Evolutionary conservation across 2,888 invertebrate genomes (phyloP).

Genomic region (Ferdinandea cuprea): DNA sequence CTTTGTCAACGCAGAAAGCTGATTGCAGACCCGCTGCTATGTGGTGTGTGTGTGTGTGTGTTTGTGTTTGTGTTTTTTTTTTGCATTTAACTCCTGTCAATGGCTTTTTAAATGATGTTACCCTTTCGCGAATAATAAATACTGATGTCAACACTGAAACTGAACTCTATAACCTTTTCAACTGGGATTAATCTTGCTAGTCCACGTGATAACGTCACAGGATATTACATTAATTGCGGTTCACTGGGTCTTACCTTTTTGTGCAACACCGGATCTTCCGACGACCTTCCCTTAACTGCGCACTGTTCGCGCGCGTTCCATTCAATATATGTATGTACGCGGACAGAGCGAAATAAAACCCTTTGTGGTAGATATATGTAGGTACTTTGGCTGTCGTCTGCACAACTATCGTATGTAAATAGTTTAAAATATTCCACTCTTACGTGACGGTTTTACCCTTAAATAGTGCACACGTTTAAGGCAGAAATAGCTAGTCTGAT

Average conservation of each 20-base stretch:
- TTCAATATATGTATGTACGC: too few species aligned
- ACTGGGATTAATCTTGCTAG: conserved; percentile 11
- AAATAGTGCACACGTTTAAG: not conserved
- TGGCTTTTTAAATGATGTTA: not conserved
- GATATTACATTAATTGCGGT: conserved; percentile 27
- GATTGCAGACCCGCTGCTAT: too few species aligned
- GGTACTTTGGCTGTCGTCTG: not conserved
- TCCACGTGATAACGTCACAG: conserved; percentile 40
- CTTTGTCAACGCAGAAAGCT: too few species aligned
- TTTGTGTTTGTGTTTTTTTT: too few species aligned
- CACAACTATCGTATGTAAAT: conserved; percentile 5
- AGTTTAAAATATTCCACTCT: conserved; percentile 33
- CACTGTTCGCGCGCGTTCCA: not conserved
- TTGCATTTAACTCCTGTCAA: not conserved
- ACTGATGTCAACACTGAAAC: not conserved
- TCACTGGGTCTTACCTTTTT: conserved; percentile 39
- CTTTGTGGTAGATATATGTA: not conserved
- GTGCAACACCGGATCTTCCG: not conserved
- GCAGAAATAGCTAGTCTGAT: conserved; percentile 2
- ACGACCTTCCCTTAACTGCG: conserved; percentile 27
- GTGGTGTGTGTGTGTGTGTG: too few species aligned
- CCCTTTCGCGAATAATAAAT: not conserved
- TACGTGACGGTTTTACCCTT: not conserved
- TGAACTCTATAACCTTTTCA: conserved; percentile 36
- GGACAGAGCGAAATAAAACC: not conserved